phyloP scores from a whole-genome alignment of 23 tunicate genomes.

The Styela plicata region DNA sequence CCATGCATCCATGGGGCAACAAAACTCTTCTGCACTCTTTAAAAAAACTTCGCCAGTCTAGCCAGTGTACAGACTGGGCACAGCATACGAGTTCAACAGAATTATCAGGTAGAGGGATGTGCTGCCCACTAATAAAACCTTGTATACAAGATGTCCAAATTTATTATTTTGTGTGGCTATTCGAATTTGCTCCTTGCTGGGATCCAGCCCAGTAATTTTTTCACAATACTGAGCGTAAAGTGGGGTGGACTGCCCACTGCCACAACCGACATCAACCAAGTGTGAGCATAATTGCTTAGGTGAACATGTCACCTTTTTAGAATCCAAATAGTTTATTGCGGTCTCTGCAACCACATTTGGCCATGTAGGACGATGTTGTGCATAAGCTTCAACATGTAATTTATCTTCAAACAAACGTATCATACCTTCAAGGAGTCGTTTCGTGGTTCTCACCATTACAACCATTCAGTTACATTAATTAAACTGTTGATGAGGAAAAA shows the following conservation, averaged over 20 bases:
- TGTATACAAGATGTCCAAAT: constrained; percentile 32
- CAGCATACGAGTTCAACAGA: constrained; percentile 34
- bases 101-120: constrained; percentile 31
- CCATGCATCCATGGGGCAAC: constrained; percentile 38
- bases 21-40: constrained; percentile 38
- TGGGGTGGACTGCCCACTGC: constrained; percentile 50
- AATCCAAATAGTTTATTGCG: constrained; percentile 7
- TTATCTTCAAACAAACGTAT: constrained; percentile 20
- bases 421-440: neutral
- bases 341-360: constrained; percentile 27
- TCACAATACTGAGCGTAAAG: constrained; percentile 40
- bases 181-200: constrained; percentile 40
- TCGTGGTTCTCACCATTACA: neutral
- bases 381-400: constrained; percentile 32
- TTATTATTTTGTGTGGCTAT: constrained; percentile 7
- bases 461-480: neutral
- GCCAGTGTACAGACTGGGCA: constrained; percentile 52
- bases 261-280: constrained; percentile 61
- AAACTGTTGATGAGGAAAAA: no score
- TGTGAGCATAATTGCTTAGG: neutral
- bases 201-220: constrained; percentile 35
- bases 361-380: constrained; percentile 33
- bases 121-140: constrained; percentile 24
- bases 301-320: neutral
- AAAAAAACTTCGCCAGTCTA: constrained; percentile 30